Base-by-base conservation (phyloP, 2,113 vertebrate species). In the Brachyhypopomus gauderio region DNA sequence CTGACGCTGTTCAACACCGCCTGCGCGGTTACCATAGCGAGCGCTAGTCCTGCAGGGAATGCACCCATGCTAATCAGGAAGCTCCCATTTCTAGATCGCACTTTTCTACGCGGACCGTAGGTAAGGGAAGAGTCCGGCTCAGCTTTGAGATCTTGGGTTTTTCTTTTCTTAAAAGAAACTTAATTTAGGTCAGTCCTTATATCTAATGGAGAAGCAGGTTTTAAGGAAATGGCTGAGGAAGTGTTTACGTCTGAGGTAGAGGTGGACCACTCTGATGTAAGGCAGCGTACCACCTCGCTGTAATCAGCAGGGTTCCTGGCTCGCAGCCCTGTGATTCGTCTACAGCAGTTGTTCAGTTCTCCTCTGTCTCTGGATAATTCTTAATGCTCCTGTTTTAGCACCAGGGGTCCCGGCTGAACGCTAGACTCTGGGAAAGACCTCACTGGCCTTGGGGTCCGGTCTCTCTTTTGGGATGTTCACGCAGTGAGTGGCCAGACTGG, bases 11-110 rank as follows among this genome's bases (percentile, higher is more conserved):
- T 70, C 22, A 70, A 41, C 66, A 70, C 66, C 22, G 19, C 19
- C 34, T n/a, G 66, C 66, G n/a, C 36, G 66, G 66, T 70, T 70
- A 70, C 66, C 66, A 70, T 70, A 70, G 66, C n/a, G 34, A 67
- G 64, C 30, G 8, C 2, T 6, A 1, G 30, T 16, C 64, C 16
- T 67, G 64, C 30, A 67, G 64, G 64, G 64, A 70, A 70, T 70
- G 36, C 19, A 41, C 66, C 22, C 36, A 16, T 3, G 36, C 36
- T 70, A 70, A 70, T 70, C 66, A 70, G 36, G 66, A 70, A 41
- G 66, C 20, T 67, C 36, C 66, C 66, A 41, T 70, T 41, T 41
- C 36, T 70, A 70, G 66, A 70, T 34, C n/a, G 66, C 12, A 12
- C 66, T 70, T 70, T 70, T 70, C 8, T 19, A 70, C 12, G 20